phyloP scores from a whole-genome alignment of 2,797 vertebrate genomes.

The Tenualosa thibaudeaui region DNA sequence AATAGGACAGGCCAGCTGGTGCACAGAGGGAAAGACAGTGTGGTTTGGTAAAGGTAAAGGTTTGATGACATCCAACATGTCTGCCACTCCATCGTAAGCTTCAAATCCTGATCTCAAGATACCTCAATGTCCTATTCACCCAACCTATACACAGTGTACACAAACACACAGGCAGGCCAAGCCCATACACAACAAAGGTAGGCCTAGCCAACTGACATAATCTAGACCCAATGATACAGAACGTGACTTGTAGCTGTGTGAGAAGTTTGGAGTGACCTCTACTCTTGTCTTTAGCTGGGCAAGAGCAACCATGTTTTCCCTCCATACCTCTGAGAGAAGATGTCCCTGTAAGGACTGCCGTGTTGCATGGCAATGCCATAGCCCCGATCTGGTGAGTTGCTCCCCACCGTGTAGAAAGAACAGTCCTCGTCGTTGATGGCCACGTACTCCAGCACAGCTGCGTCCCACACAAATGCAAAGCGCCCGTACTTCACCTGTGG shows the following conservation, averaged over 20 bases:
- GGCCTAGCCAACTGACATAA: neutral
- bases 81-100: neutral
- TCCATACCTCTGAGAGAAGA: constrained; percentile 95
- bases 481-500: constrained; percentile 91
- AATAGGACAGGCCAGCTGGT: too few relatives aligned
- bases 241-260: too few relatives aligned
- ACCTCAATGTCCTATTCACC: too few relatives aligned
- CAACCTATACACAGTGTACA: neutral
- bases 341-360: constrained; percentile 94
- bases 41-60: neutral
- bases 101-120: neutral
- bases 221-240: neutral
- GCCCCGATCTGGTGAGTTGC: constrained; percentile 88
- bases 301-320: neutral
- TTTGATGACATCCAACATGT: neutral
- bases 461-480: constrained; percentile 97
- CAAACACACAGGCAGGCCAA: too few relatives aligned
- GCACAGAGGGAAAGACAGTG: too few relatives aligned
- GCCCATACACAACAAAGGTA: too few relatives aligned
- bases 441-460: constrained; percentile 93
- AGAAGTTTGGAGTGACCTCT: neutral
- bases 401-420: constrained; percentile 91
- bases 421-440: constrained; percentile 96
- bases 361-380: constrained; percentile 98
- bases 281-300: neutral